Base-by-base conservation (phyloP, 2,113 vertebrate species). In the Perca schrenkii region DNA sequence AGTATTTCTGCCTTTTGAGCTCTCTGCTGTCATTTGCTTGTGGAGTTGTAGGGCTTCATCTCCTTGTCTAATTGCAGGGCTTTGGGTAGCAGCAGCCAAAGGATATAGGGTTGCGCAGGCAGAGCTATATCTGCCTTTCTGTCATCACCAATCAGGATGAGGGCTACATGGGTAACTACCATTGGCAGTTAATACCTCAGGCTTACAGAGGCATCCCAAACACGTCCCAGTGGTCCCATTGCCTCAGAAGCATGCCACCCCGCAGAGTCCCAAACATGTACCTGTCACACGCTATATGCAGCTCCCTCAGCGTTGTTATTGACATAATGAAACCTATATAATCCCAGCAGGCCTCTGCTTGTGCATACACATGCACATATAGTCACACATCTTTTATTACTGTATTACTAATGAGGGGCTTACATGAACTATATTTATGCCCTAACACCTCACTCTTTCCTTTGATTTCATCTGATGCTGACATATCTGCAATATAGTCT, bases 111-210 rank as follows among this genome's bases (percentile, higher is more conserved):
- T 94, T 94, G 83, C 93, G 87, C 63, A 46, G 73, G 74, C 86
- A 74, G 87, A 77, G 88, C 89, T 93, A 91, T 91, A 91, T 87
- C 88, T 93, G 92, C 87, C 62, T 78, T 81, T 90, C 91, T 94
- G 91, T 94, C 93, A 94, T 92, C 89, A 83, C 86, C 91, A 92
- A 93, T 94, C 90, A 93, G 85, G 86, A 88, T 82, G 82, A 75
- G 79, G 53, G 87, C 85, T 92, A 88, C 91, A 89, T 81, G 88
- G 78, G 89, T 91, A 86, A 82, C 89, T 88, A 79, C 88, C 90
- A 92, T 86, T 85, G 69, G 74, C 86, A 91, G 86, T 85, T 91
- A 92, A 92, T 88, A 76, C 88, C 80, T 47, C 65, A 53, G 56
- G 88, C 83, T 94, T 88, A 91, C 25, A 77, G 40, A 87, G 82